Conservation (phyloP, 2,113 vertebrate genomes). For the Trachemys scripta region DNA sequence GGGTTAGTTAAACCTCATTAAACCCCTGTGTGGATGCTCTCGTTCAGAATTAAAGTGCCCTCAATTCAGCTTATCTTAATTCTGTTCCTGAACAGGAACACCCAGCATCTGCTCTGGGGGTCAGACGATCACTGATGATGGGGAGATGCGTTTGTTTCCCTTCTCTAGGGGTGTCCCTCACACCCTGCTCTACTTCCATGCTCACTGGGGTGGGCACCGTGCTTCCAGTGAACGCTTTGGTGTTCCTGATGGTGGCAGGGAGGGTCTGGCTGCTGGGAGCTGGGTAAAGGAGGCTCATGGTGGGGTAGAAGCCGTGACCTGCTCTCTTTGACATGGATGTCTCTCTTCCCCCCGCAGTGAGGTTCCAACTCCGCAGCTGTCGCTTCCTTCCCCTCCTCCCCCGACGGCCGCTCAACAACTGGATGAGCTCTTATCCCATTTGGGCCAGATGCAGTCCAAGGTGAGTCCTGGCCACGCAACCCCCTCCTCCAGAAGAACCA, state of each 20-base stretch:
- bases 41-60: background rate
- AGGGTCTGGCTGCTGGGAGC: accelerated
- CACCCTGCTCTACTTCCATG: background rate
- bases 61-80: background rate
- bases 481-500: background rate
- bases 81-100: background rate
- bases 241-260: background rate
- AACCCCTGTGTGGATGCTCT: background rate
- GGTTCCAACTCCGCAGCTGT: accelerated
- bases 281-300: background rate
- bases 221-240: accelerated
- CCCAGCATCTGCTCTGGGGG: background rate
- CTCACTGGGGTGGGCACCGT: background rate
- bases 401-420: conserved; percentile 64
- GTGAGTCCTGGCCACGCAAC: conserved; percentile 38
- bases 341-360: conserved; percentile 34
- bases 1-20: background rate
- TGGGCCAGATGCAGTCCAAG: conserved; percentile 70
- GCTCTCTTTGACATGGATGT: background rate
- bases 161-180: background rate
- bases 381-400: background rate
- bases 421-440: conserved; percentile 77
- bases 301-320: accelerated
- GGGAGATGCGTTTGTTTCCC: background rate
- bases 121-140: background rate